Conservation (phyloP, 2,797 vertebrate genomes). For the Limnodromus scolopaceus region DNA sequence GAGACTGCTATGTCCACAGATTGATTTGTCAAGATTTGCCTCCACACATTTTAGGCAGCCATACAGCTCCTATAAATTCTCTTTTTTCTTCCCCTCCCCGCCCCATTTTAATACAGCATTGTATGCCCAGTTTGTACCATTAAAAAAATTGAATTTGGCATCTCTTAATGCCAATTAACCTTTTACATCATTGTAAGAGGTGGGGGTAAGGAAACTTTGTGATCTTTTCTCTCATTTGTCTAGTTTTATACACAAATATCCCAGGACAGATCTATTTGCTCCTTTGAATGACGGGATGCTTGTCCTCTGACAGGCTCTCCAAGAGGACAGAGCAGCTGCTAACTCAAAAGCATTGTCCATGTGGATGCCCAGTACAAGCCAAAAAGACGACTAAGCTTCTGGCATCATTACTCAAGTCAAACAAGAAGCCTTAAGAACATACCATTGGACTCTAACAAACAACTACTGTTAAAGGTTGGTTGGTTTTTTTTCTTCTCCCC, state of each 20-base stretch:
- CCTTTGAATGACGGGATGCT: neutral
- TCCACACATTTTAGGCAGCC: neutral
- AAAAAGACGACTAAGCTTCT: neutral
- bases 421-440: neutral
- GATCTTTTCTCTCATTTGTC: neutral
- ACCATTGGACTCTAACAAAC: neutral
- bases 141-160: neutral
- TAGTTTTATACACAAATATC: neutral
- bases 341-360: neutral
- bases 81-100: no score
- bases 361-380: neutral
- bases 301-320: neutral
- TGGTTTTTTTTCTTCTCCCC: neutral
- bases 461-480: neutral
- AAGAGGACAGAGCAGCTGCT: neutral
- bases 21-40: neutral
- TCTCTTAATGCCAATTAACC: neutral
- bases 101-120: neutral
- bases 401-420: neutral
- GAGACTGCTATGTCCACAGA: neutral
- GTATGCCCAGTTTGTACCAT: neutral
- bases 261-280: neutral
- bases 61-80: neutral
- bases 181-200: neutral
- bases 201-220: accelerated